Percentiles rank a stretch among this genome's conserved stretches.
These are phyloP conservation scores for Orius insidiosus DNA, from an alignment of 1,140 invertebrate species.

Conservation along the genomic window DNA sequence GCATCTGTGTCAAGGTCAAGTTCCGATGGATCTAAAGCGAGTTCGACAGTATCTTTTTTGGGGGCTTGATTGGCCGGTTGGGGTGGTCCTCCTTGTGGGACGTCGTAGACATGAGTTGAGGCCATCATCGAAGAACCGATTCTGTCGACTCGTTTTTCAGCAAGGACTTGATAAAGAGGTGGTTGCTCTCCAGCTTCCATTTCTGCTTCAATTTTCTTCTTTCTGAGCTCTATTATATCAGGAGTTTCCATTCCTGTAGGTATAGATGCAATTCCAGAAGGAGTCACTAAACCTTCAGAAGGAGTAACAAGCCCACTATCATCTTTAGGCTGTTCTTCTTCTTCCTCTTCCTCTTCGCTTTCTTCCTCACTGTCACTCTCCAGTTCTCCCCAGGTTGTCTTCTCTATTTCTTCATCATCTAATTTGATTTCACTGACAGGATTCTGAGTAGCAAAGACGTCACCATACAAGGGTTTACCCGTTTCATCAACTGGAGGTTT, in stretches of 20 bases:
- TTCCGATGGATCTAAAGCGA: slow-evolving; percentile 93
- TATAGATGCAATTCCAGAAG: slow-evolving; percentile 86
- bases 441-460: slow-evolving; percentile 81
- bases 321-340: slow-evolving; percentile 53
- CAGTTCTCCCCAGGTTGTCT: slow-evolving; percentile 90
- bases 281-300: slow-evolving; percentile 82
- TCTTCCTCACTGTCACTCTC: slow-evolving; percentile 91
- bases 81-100: slow-evolving; percentile 34
- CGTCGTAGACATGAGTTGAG: slow-evolving; percentile 92
- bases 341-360: slow-evolving; percentile 65
- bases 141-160: slow-evolving; percentile 80
- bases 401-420: slow-evolving; percentile 75
- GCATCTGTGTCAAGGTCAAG: slow-evolving; percentile 89
- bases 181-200: slow-evolving; percentile 91
- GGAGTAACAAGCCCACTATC: slow-evolving; percentile 56
- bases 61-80: slow-evolving; percentile 1
- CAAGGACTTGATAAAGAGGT: slow-evolving; percentile 79
- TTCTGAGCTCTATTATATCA: slow-evolving; percentile 92
- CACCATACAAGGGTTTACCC: slow-evolving; percentile 94
- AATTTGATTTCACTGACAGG: slow-evolving; percentile 10
- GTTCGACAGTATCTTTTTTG: slow-evolving; percentile 57
- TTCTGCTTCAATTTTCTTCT: slow-evolving; percentile 91
- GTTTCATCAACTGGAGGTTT: slow-evolving; percentile 99
- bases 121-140: slow-evolving; percentile 95
- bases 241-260: slow-evolving; percentile 94